These are phyloP conservation scores for Congeria kusceri DNA, from an alignment of 2,888 invertebrate genomes.

Conservation along the genomic window DNA sequence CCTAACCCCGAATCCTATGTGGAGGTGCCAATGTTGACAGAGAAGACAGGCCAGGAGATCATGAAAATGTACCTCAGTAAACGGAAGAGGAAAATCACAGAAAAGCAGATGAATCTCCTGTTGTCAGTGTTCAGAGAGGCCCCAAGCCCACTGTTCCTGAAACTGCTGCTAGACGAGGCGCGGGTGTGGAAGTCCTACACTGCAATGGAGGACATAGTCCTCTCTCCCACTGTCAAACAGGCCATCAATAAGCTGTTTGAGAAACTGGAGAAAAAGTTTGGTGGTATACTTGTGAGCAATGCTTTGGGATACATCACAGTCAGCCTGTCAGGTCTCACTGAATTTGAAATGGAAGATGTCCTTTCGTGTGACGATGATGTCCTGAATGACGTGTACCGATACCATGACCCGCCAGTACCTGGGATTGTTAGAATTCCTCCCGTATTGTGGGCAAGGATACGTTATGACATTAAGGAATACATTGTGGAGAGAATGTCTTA, in stretches of 20 bases:
- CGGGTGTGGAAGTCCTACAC: conserved; percentile 78
- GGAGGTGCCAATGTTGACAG: conserved; percentile 73
- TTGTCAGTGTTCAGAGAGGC: conserved; percentile 66
- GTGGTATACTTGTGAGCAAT: conserved; percentile 69
- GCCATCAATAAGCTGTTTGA: conserved; percentile 79
- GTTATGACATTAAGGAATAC: conserved; percentile 80
- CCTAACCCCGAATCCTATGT: conserved; percentile 70
- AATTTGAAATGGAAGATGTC: conserved; percentile 83
- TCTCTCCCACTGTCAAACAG: conserved; percentile 71
- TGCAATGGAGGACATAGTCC: conserved; percentile 40
- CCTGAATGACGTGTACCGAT: conserved; percentile 81
- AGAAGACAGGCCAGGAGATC: conserved; percentile 75
- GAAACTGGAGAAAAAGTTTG: conserved; percentile 79
- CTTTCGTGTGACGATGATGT: conserved; percentile 82
- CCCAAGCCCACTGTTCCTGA: conserved; percentile 80
- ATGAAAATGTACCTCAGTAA: conserved; percentile 70
- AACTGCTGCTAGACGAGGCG: conserved; percentile 81
- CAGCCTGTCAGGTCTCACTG: conserved; percentile 80
- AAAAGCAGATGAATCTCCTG: conserved; percentile 69
- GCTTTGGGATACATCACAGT: conserved; percentile 80
- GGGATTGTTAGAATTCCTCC: conserved; percentile 81
- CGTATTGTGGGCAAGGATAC: conserved; percentile 80
- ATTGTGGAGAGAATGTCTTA: conserved; percentile 78
- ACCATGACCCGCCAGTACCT: conserved; percentile 82
- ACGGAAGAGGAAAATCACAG: conserved; percentile 70